Base-by-base conservation (phyloP, 1,140 invertebrate genomes). In the Tetragonula clypearis region DNA sequence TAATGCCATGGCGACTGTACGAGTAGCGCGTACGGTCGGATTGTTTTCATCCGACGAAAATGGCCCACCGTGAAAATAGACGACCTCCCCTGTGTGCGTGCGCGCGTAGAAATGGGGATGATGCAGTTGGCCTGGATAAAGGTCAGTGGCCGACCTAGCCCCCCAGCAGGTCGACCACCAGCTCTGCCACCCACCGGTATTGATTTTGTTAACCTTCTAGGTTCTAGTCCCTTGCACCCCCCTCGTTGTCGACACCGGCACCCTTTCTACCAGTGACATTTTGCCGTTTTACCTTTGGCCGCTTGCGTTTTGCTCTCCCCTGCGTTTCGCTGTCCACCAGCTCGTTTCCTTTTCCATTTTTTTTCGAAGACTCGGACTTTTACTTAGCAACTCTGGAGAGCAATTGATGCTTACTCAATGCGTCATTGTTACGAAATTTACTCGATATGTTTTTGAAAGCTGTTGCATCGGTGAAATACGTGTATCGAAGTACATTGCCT, bases 201-300 rank as follows among this genome's bases (percentile, higher is more conserved):
- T 93, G 92, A 93, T 93, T 93, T 93, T 93, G 86, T 92, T 93
- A 93, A 93, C 92, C 92, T 92, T 93, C 92, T 92, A 86, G 86
- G 89, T 88, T 89, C 83, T 91, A 87, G 79, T 79, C 85, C 65
- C 72, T 78, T 41, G 69, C 86, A 84, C 66, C 75, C 79, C 75
- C 83, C 41, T 49, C 84, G 62, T 80, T 23, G 55, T 73, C 73
- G 35, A 15, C 60, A 72, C 14, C 82, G 35, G 15, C 55, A 58
- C 75, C 78, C 77, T 56, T 62, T 19, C 87, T 65, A 83, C 88
- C 56, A 72, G 65, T 79, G 65, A 86, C 74, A 86, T 86, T 80
- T 79, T 69, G 69, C 75, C 30, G 23, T 79, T 73, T 71, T 53
- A 79, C 41, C 82, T 62, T 80, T 84, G 53, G 72, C 55, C 21